phyloP scores from a whole-genome alignment of 2,113 vertebrate species.

The Setophaga coronata region DNA sequence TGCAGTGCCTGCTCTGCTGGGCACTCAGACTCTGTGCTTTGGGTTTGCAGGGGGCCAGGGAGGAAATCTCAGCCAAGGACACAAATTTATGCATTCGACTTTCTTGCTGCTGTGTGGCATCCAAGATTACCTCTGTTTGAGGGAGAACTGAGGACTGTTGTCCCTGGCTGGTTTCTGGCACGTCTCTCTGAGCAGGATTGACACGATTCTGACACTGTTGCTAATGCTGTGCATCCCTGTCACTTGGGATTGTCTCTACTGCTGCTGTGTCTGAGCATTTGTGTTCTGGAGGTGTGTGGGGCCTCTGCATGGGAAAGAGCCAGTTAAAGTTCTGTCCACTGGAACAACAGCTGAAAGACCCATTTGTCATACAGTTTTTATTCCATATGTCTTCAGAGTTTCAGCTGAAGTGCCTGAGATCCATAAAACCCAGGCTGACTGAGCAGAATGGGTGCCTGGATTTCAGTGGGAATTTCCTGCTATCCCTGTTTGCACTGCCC shows the following conservation, averaged over 20 bases:
- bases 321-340: background rate
- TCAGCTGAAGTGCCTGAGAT: background rate
- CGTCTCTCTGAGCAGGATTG: background rate
- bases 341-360: background rate
- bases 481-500: background rate
- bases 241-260: background rate
- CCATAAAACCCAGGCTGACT: background rate
- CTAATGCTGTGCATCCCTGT: background rate
- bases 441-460: background rate
- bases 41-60: background rate
- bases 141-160: background rate
- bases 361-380: background rate
- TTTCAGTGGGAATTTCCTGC: background rate
- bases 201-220: background rate
- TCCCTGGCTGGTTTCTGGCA: background rate
- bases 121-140: background rate
- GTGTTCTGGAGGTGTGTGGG: background rate
- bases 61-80: background rate
- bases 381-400: background rate
- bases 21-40: background rate
- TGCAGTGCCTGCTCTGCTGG: background rate
- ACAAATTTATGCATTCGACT: too few species aligned
- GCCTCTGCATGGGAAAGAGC: background rate
- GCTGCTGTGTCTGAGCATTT: background rate
- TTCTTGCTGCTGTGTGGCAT: background rate